Base-by-base conservation (phyloP, 1,140 invertebrate genomes). In the Meloidogyne hapla region DNA sequence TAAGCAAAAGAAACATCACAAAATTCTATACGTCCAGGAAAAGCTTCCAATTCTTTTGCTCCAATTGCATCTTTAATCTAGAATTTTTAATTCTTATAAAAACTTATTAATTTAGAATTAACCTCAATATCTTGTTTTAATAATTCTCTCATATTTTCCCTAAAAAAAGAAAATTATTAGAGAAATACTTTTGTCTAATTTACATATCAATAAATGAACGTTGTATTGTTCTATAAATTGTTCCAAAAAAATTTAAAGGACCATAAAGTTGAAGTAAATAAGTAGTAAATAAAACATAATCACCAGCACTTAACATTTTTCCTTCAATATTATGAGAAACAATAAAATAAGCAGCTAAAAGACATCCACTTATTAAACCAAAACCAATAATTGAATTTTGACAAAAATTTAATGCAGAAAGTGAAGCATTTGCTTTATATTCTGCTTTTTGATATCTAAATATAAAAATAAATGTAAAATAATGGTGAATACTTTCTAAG, bases 61-160 rank as follows among this genome's bases (percentile, higher is more conserved):
- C 92, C 91, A 0, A 92, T 91, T 1, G 91, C 90, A 89, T 98
- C 94, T 18, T 91, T 82, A 5, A 90, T 83, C 87, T 88, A 75
- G 9, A 26, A 56, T 18, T 21, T 70, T 45, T 25, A 6, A 26
- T 9, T 67, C 4, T 12, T 28, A 23, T n/a, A n/a, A n/a, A n/a
- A n/a, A n/a, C n/a, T 23, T 40, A 56, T 18, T 13, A 25, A 10
- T 21, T 23, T 8, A 23, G 25, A 56, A 72, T 45, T 89, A 67
- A 97, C 91, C 89, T 98, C 95, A 63, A 65, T 48, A 25, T 78
- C 92, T 87, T 95, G 93, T 68, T 92, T 91, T 68, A 99, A 89
- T 66, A 99, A 87, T 73, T 97, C 94, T 88, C 98, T 95, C 95
- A 99, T 98, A 87, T 98, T 98, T 89, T 98, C 96, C 48, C 48